Evolutionary conservation across 1,140 invertebrate species (phyloP), one percentile per base, ranked within the genome.

Genomic region (Trypoxylus dichotomus): DNA sequence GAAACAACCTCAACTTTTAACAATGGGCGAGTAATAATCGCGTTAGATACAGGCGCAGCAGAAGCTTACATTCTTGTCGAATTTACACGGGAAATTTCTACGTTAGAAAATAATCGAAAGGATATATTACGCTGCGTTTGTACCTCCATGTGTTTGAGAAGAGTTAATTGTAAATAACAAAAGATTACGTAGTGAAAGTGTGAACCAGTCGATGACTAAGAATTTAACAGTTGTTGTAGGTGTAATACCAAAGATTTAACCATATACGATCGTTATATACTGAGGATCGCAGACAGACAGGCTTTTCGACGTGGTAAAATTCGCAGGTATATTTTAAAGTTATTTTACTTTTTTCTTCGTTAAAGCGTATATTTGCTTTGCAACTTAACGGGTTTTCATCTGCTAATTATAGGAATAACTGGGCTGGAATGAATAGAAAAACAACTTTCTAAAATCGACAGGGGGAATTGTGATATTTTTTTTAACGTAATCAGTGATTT

Each of bases 1-100:
- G 60, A 68, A 68, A 68, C 60, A 68, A 68, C 60, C 60, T 68
- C 60, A 29, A 24, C 60, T 68, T 68, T 68, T 68, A 68, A 68
- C 60, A 68, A 68, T 68, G 60, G 60, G 27, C 21, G 60, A 29
- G 60, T 8, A 68, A 68, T 29, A 27, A 29, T 15, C 60, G 60
- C 60, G 60, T 68, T 54, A 54, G 47, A 54, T n/a, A 54, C 47
- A 43, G 10, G 10, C 10, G 15, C 10, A 54, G 19, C 15, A 54
- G 15, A 54, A 54, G 47, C 32, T 0, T n/a, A 54, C 15, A 54
- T n/a, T 3, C 24, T 68, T 24, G 60, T 68, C 60, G 24, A 68
- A 68, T 19, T 11, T 24, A 68, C 21, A 68, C 60, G 27, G 24
- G 27, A 68, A 68, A 24, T 13, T 27, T 68, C 15, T 6, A 68